These are phyloP conservation scores for Falco peregrinus DNA, from an alignment of 2,797 vertebrate genomes.

Conservation along the genomic window DNA sequence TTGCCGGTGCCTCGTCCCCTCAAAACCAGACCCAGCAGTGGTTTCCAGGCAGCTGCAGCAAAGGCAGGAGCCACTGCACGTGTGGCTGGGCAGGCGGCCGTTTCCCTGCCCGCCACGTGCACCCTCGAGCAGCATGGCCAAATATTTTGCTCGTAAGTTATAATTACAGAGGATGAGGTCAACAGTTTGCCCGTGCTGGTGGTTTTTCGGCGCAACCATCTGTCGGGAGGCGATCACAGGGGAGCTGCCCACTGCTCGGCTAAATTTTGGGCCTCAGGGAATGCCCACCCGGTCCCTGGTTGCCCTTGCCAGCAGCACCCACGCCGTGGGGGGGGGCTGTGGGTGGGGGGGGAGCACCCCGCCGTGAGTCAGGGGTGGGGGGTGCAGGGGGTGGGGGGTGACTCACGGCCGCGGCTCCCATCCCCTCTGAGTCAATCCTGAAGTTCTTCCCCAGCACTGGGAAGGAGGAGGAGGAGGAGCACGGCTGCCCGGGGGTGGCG, in stretches of 20 bases:
- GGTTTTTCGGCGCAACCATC: neutral
- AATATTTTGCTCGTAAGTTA: neutral
- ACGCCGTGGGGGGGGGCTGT: neutral
- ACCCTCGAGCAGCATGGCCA: neutral
- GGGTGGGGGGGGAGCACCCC: neutral
- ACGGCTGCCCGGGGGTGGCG: neutral
- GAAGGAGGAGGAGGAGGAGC: neutral
- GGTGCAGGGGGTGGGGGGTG: neutral
- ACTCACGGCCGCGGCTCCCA: neutral
- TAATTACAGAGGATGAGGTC: neutral
- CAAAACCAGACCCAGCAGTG: neutral
- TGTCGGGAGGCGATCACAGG: neutral
- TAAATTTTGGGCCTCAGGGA: neutral
- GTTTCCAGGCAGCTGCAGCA: neutral
- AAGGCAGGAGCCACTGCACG: neutral
- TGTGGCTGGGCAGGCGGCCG: neutral
- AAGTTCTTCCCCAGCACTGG: neutral
- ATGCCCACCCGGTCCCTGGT: neutral
- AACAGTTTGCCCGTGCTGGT: neutral
- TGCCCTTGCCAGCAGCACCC: neutral
- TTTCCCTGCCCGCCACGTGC: neutral
- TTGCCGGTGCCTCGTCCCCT: accelerated
- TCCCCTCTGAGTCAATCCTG: slow-evolving; percentile 16
- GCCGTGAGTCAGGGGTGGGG: neutral
- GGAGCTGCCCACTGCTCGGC: neutral